phyloP scores from a whole-genome alignment of 2,888 invertebrate species.

The Rotaria sp. region DNA sequence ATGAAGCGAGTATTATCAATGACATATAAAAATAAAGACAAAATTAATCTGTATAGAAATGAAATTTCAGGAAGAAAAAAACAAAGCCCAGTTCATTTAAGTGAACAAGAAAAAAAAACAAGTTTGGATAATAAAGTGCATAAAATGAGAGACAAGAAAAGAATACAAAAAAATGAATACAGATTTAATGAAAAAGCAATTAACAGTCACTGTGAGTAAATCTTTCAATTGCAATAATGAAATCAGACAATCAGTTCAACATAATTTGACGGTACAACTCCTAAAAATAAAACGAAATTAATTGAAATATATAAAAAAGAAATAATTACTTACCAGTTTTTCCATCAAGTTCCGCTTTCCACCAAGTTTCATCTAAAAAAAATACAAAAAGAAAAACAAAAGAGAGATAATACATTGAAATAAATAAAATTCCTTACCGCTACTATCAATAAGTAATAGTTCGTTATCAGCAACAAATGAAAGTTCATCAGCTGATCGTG shows the following conservation, averaged over 20 bases:
- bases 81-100: not conserved
- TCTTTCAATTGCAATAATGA: not conserved
- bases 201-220: not conserved
- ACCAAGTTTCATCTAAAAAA: constrained; percentile 22
- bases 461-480: not conserved
- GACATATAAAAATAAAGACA: not conserved
- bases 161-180: not conserved
- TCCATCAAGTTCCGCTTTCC: constrained; percentile 23
- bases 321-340: not conserved
- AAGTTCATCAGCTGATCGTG: constrained; percentile 13
- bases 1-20: constrained; percentile 13
- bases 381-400: not conserved
- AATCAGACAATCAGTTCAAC: not conserved
- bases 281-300: not conserved
- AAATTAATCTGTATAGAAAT: not conserved
- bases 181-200: not conserved
- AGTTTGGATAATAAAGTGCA: not conserved
- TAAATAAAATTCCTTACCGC: not conserved
- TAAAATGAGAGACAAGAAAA: not conserved
- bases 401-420: no score
- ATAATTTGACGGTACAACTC: constrained; percentile 10
- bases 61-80: not conserved
- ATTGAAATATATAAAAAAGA: no score
- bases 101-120: not conserved
- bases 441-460: not conserved